Conservation (phyloP, 2,797 vertebrate genomes). For the Octomys mimax region DNA sequence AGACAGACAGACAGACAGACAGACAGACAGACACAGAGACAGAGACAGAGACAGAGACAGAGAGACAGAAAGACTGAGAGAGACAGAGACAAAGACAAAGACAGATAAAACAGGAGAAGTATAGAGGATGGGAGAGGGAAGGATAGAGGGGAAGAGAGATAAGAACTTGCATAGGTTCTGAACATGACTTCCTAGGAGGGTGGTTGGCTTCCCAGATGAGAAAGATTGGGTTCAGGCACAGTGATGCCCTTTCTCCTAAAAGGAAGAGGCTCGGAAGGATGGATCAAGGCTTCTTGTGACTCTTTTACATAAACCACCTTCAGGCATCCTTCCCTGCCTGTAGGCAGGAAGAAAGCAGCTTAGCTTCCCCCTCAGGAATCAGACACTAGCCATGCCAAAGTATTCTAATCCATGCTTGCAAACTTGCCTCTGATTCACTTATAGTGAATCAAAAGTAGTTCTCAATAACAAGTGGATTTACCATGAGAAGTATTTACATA, state of each 20-base stretch:
- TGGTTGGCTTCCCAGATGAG: background rate
- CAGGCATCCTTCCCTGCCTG: background rate
- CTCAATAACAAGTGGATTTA: background rate
- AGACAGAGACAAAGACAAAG: background rate
- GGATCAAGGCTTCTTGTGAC: background rate
- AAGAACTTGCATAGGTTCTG: background rate
- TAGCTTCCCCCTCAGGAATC: background rate
- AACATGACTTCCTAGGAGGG: background rate
- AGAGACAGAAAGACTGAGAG: background rate
- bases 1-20: too few species aligned
- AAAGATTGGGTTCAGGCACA: background rate
- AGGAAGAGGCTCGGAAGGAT: background rate
- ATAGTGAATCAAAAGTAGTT: background rate
- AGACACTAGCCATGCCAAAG: background rate
- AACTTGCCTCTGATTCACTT: background rate
- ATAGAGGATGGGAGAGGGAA: background rate
- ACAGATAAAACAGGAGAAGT: background rate
- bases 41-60: background rate
- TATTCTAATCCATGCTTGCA: background rate
- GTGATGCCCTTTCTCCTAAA: background rate
- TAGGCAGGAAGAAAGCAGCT: background rate
- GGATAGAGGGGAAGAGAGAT: background rate
- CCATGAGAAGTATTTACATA: background rate
- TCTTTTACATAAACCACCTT: background rate
- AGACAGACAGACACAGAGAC: too few species aligned